Evolutionary conservation across 2,888 invertebrate species (phyloP).

Genomic region (Acleris laterana): DNA sequence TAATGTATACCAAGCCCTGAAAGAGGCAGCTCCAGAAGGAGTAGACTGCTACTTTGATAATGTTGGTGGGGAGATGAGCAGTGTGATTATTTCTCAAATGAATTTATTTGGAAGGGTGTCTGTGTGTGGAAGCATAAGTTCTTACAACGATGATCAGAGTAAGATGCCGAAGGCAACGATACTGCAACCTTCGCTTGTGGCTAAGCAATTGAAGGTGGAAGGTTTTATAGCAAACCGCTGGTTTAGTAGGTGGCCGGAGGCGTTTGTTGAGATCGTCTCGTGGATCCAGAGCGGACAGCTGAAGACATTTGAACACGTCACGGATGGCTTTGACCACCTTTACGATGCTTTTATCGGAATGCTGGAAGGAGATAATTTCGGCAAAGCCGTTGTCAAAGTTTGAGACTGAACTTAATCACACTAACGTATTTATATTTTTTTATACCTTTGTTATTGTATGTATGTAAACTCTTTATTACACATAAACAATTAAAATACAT

Average conservation of each 20-base stretch:
- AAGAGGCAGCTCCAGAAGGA: constrained; percentile 87
- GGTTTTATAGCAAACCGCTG: constrained; percentile 80
- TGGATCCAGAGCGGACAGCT: constrained; percentile 86
- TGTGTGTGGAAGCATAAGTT: constrained; percentile 86
- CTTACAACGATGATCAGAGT: constrained; percentile 69
- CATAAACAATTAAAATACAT: too few species aligned
- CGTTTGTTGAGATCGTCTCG: constrained; percentile 76
- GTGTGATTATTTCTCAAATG: constrained; percentile 85
- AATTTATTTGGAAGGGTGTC: constrained; percentile 84
- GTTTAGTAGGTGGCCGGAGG: constrained; percentile 77
- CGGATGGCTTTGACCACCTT: constrained; percentile 86
- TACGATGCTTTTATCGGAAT: constrained; percentile 9
- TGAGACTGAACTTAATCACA: constrained; percentile 48
- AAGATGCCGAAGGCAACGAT: constrained; percentile 64
- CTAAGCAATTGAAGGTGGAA: constrained; percentile 81
- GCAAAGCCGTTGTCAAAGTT: constrained; percentile 88
- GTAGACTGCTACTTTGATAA: constrained; percentile 91
- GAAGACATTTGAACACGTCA: constrained; percentile 84
- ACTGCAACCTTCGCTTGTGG: constrained; percentile 76
- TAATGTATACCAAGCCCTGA: constrained; percentile 80
- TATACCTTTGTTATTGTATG: too few species aligned
- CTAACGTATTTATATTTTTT: too few species aligned
- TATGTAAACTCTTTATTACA: too few species aligned
- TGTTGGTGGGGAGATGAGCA: constrained; percentile 87
- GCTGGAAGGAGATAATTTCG: constrained; percentile 84